Percentiles rank a stretch among this genome's conserved stretches.
Evolutionary conservation across 2,888 invertebrate species (phyloP).

Genomic region (Apoda limacodes): DNA sequence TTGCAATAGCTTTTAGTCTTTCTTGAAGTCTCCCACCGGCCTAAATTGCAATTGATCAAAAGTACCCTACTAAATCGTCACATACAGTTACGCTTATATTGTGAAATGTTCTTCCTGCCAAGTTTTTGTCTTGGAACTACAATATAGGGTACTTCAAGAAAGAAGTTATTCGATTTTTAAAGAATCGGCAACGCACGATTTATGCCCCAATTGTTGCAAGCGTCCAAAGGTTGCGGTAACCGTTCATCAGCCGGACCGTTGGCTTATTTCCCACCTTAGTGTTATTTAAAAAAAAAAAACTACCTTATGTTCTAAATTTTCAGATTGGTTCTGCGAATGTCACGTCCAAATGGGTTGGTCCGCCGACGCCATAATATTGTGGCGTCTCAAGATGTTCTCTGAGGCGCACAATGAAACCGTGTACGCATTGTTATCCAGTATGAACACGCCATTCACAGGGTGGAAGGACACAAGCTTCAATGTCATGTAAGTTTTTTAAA

Average conservation of each 20-base stretch:
- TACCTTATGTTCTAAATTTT: conserved; percentile 3
- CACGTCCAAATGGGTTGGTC: conserved; percentile 78
- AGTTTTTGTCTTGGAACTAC: too few relatives aligned
- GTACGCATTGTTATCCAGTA: conserved; percentile 57
- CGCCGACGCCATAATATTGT: conserved; percentile 70
- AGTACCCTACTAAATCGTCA: not conserved
- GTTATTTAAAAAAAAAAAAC: too few relatives aligned
- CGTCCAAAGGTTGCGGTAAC: too few relatives aligned
- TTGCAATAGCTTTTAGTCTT: not conserved
- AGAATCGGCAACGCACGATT: too few relatives aligned
- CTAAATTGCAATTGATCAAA: too few relatives aligned
- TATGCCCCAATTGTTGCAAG: too few relatives aligned
- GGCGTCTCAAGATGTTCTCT: conserved; percentile 72
- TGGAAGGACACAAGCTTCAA: conserved; percentile 70
- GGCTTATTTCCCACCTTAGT: too few relatives aligned
- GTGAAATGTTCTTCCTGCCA: too few relatives aligned
- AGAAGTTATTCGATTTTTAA: too few relatives aligned
- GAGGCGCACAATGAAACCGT: conserved; percentile 60
- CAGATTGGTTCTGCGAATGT: conserved; percentile 66
- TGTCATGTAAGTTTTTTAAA: conserved; percentile 55
- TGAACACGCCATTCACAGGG: conserved; percentile 68
- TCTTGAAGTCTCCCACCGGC: too few relatives aligned
- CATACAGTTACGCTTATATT: not conserved
- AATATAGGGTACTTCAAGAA: too few relatives aligned
- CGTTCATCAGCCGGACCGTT: not conserved